Evolutionary conservation across 2,797 vertebrate genomes (phyloP), one percentile per base, ranked within the genome.

Genomic region (Sebastes minor): DNA sequence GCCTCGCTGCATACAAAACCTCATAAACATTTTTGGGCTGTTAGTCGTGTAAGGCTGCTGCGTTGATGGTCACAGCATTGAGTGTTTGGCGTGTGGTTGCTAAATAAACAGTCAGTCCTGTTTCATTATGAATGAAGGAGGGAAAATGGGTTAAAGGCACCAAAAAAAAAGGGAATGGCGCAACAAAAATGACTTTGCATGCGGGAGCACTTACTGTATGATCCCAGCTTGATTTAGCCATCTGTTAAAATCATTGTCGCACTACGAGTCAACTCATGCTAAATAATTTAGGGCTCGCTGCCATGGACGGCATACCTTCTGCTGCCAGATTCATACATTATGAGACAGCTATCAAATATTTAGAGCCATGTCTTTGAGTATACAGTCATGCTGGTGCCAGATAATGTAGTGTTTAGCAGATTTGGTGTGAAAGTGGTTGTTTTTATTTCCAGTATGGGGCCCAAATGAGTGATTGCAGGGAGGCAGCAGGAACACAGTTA

Each of bases 211-310:
- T 84, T 76, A 84, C 78, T 80, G 6, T 3, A 16, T 42, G 14
- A 86, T 77, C 30, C 28, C 68, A 23, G 68, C 62, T 56, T 65
- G 73, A 87, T 82, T 88, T 66, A 70, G 76, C 85, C 76, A 63
- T 86, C 75, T 81, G 66, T 78, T 87, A 76, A 68, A 67, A 79
- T 87, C 42, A 79, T 42, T 76, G 83, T 78, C 70, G 72, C 64
- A 27, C 65, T 25, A 72, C 65, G 60, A 55, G 80, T 78, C 75
- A 71, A 62, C 76, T 77, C 64, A 30, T 60, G 71, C 28, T 92
- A 63, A 93, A 89, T 91, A 82, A 92, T 91, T 89, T 23, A 89
- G n/a, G 6, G 25, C 23, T 59, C 10, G 56, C 78, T 81, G 73
- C 86, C 59, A 30, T 63, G 60, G 33, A 80, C 63, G 56, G 73